Conservation (phyloP, 2,113 vertebrate genomes). For the Boulengeromyrus knoepffleri region DNA sequence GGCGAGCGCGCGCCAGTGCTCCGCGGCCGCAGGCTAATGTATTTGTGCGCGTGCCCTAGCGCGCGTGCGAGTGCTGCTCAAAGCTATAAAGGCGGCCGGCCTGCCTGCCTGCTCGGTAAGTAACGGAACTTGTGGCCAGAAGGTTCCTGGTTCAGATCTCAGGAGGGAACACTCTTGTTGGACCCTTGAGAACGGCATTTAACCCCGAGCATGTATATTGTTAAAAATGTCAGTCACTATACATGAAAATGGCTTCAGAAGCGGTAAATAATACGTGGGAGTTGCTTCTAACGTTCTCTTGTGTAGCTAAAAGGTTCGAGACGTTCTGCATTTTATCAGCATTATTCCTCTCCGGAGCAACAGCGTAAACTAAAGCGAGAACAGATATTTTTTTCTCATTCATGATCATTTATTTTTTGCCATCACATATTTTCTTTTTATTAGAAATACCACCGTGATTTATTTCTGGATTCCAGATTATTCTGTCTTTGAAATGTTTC, state of each 20-base stretch:
- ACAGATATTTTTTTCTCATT: background rate
- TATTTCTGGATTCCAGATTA: background rate
- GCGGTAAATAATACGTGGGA: background rate
- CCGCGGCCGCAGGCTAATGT: background rate
- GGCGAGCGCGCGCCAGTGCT: background rate
- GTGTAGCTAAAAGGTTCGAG: background rate
- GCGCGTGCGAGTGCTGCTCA: background rate
- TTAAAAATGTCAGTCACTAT: slow-evolving; percentile 19
- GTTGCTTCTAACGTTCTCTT: background rate
- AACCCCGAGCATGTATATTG: background rate
- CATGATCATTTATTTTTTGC: background rate
- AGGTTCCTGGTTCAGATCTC: slow-evolving; percentile 1
- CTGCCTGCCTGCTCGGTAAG: too few relatives aligned
- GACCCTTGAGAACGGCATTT: slow-evolving; percentile 27
- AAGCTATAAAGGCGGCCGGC: background rate
- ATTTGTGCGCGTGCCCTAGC: slow-evolving; percentile 1
- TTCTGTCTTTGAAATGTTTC: background rate
- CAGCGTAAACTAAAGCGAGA: background rate
- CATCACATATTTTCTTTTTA: background rate
- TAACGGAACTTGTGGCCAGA: background rate
- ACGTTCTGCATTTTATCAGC: background rate
- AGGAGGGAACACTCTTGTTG: slow-evolving; percentile 2
- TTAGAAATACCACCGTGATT: background rate
- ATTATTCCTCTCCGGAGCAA: background rate
- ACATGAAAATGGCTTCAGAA: background rate